phyloP scores from a whole-genome alignment of 2,797 vertebrate genomes.

The Eospalax fontanierii region DNA sequence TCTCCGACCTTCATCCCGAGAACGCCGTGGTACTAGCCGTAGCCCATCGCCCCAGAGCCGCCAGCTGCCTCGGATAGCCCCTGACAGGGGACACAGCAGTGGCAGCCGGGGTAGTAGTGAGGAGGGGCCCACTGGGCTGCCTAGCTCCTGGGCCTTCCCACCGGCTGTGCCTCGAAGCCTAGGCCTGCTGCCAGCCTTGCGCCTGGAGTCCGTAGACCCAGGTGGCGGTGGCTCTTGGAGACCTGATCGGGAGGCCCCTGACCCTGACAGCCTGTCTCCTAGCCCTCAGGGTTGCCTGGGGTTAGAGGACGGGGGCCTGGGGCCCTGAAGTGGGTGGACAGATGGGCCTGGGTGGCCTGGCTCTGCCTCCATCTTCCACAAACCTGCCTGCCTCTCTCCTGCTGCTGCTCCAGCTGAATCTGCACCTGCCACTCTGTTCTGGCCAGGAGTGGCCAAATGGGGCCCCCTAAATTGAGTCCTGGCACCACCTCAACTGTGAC shows the following conservation, averaged over 20 bases:
- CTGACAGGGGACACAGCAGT: neutral
- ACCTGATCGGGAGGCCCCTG: neutral
- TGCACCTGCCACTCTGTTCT: conserved; percentile 7
- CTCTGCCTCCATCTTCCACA: neutral
- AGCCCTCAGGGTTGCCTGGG: conserved; percentile 79
- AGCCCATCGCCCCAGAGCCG: conserved; percentile 92
- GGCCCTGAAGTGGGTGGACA: conserved; percentile 74
- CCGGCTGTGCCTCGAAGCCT: conserved; percentile 87
- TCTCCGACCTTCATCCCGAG: conserved; percentile 89
- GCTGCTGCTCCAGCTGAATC: neutral
- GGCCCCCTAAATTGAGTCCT: conserved; percentile 36
- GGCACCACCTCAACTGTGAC: conserved; percentile 81
- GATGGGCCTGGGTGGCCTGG: neutral
- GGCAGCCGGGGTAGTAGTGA: conserved; percentile 68
- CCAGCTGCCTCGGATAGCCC: conserved; percentile 16
- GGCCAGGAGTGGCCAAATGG: conserved; percentile 17
- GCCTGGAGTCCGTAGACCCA: conserved; percentile 87
- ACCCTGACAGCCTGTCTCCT: conserved; percentile 71
- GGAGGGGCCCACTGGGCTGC: conserved; percentile 39
- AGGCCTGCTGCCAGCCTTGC: conserved; percentile 88
- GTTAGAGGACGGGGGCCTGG: conserved; percentile 76
- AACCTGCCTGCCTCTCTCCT: conserved; percentile 43
- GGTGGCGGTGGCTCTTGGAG: conserved; percentile 71
- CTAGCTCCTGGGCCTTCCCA: conserved; percentile 80
- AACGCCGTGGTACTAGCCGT: conserved; percentile 91